Conservation (phyloP, 2,888 invertebrate genomes). For the Falcaria lacertinaria region DNA sequence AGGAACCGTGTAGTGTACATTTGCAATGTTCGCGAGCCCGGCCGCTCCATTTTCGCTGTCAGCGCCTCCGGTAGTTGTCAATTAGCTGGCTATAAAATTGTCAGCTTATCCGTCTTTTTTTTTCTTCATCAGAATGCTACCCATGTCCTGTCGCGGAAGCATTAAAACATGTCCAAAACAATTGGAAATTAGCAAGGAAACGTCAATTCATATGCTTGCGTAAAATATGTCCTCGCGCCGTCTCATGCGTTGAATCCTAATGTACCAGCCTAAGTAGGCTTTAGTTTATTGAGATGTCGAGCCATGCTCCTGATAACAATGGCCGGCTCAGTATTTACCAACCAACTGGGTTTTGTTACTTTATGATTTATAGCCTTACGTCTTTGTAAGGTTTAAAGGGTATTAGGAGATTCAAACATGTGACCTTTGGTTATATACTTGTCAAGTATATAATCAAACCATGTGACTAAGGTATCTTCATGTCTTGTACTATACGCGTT, state of each 20-base stretch:
- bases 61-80: constrained; percentile 15
- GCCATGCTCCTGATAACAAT: constrained; percentile 2
- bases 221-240: constrained; percentile 1
- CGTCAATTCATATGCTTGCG: constrained; percentile 26
- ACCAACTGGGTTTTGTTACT: neutral
- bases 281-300: constrained; percentile 1
- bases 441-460: no score
- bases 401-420: neutral
- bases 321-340: neutral
- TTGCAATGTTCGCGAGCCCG: neutral
- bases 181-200: constrained; percentile 46
- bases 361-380: neutral
- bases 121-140: constrained; percentile 19
- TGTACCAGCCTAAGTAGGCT: neutral
- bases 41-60: neutral
- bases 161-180: constrained; percentile 28
- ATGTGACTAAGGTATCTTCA: no score
- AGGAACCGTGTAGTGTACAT: neutral
- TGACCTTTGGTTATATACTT: no score
- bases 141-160: constrained; percentile 35
- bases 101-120: no score
- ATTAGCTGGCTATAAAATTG: constrained; percentile 28
- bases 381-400: neutral
- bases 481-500: no score
- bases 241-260: neutral